Evolutionary conservation across 2,888 invertebrate species (phyloP), one percentile per base, ranked within the genome.

Genomic region (Empis livida): DNA sequence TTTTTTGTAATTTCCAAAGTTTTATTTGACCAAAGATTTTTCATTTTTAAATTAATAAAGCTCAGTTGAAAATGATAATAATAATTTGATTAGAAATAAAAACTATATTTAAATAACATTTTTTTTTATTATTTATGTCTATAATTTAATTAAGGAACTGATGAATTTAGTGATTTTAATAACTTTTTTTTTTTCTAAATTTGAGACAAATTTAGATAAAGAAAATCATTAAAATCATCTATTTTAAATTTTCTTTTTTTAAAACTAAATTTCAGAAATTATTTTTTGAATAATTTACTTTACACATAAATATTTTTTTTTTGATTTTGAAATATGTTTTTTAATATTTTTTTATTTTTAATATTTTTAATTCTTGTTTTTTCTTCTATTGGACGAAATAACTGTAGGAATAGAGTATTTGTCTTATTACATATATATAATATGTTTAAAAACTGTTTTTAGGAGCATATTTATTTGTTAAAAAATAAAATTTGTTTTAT

Each of bases 321-420:
- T 20, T 20, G 3, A 27, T 27, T 20, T 20, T 27, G 5, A 27
- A 27, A 27, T 27, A 8, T 27, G 3, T 40, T 23, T 40, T 40
- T 40, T 40, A 13, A 9, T 40, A n/a, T 13, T 35, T n/a, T 44
- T 16, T 30, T 30, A 27, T 42, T 41, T 10, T 27, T n/a, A n/a
- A 42, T 42, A 4, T 42, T 16, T 16, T 16, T 31, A 13, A 42
- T 31, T 32, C 6, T 40, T 32, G 32, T 16, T 27, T 46, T 40
- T 44, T 46, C 45, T 47, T 49, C 47, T 49, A 46, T 48, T 52
- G 52, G 52, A 52, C 52, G 52, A 50, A 51, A 50, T 52, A 49
- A 52, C 50, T 52, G 50, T 52, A 52, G 51, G 51, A 51, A 51
- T 52, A 47, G 45, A 17, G 17, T 43, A 43, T 44, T 46, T 44